phyloP scores from a whole-genome alignment of 2,113 vertebrate species.

The Malurus cyaneus region DNA sequence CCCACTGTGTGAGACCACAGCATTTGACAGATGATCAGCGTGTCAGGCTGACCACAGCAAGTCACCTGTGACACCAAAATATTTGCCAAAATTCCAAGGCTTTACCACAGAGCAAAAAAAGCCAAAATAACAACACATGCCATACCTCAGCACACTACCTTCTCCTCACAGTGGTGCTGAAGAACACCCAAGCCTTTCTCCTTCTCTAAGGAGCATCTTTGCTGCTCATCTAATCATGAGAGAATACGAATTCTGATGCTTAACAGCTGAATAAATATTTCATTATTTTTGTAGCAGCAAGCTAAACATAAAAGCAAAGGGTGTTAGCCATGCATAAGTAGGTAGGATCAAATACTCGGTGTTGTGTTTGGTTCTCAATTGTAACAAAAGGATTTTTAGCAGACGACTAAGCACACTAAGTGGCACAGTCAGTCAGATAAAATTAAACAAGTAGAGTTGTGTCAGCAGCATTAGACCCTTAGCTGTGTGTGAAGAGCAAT shows the following conservation, averaged over 20 bases:
- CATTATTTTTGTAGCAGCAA: not conserved
- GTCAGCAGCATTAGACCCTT: not conserved
- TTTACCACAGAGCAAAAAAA: not conserved
- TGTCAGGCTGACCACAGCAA: not conserved
- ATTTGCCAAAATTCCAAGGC: not conserved
- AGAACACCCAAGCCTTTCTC: not conserved
- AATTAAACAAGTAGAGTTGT: constrained; percentile 18
- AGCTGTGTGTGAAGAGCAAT: not conserved
- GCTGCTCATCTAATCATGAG: not conserved
- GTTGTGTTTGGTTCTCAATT: not conserved
- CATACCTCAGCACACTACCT: not conserved
- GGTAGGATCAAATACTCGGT: not conserved
- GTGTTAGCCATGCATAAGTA: constrained; percentile 13
- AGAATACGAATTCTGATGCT: not conserved
- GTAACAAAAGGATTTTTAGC: constrained; percentile 49
- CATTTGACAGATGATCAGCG: not conserved
- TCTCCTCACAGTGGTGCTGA: not conserved
- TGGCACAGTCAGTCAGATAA: not conserved
- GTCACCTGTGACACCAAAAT: not conserved
- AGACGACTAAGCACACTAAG: constrained; percentile 34
- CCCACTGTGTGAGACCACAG: not conserved
- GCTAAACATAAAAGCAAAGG: constrained; percentile 22
- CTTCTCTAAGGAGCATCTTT: not conserved
- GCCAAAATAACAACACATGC: not conserved
- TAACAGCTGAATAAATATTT: constrained; percentile 46